Percentiles rank a stretch among this genome's conserved stretches.
Conservation (phyloP, 2,888 invertebrate genomes). For the Pogonocherus hispidulus region DNA sequence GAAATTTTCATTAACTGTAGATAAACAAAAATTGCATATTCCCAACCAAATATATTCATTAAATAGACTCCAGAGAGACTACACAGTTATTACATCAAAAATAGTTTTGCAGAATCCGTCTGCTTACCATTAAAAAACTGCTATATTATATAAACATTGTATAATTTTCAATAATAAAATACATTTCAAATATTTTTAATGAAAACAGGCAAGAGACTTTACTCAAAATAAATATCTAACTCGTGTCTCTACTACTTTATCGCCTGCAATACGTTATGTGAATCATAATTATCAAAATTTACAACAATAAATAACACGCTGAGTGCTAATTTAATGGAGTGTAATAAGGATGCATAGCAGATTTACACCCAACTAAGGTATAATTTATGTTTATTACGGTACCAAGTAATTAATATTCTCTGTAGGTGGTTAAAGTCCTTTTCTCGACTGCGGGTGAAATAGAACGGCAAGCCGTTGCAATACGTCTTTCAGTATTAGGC, state of each 20-base stretch:
- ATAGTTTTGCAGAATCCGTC: too few species aligned
- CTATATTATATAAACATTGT: too few species aligned
- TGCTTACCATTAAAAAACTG: too few species aligned
- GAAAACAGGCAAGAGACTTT: too few species aligned
- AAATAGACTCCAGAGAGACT: too few species aligned
- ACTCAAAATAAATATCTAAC: too few species aligned
- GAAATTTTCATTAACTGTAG: too few species aligned
- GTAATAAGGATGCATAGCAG: conserved; percentile 55
- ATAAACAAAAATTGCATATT: too few species aligned
- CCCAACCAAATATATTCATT: too few species aligned
- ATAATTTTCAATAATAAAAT: too few species aligned
- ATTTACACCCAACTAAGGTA: conserved; percentile 52
- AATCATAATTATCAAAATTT: conserved; percentile 25
- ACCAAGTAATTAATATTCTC: conserved; percentile 57
- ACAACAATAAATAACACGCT: conserved; percentile 42
- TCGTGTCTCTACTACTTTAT: not conserved
- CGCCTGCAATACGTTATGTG: conserved; percentile 8
- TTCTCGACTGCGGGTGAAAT: conserved; percentile 13
- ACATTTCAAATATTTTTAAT: too few species aligned
- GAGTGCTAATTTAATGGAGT: conserved; percentile 51
- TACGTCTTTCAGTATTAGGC: conserved; percentile 45
- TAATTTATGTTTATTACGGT: conserved; percentile 58
- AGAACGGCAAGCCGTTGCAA: conserved; percentile 26
- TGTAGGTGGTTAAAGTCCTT: conserved; percentile 50
- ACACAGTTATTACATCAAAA: too few species aligned